phyloP scores from a whole-genome alignment of 1,140 invertebrate genomes.

The Diachasma alloeum region DNA sequence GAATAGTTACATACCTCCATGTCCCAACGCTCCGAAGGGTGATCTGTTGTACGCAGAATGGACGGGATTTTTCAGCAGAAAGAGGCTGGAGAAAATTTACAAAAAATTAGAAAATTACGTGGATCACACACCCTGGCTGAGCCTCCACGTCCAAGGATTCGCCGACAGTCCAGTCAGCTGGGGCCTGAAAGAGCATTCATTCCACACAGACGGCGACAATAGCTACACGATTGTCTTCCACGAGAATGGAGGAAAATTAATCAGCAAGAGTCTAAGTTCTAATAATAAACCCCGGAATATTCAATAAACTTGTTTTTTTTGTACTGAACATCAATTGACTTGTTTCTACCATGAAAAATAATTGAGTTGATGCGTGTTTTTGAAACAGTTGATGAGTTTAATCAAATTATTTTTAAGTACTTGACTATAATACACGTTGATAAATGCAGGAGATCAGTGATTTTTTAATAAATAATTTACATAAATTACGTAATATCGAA shows the following conservation, averaged over 20 bases:
- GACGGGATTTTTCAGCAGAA: constrained; percentile 64
- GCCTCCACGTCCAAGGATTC: constrained; percentile 68
- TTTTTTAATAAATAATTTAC: background rate
- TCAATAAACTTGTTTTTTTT: constrained; percentile 28
- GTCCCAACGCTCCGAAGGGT: constrained; percentile 44
- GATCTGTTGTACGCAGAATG: constrained; percentile 60
- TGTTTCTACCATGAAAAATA: too few relatives aligned
- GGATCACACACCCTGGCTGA: constrained; percentile 56
- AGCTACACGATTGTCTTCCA: constrained; percentile 62
- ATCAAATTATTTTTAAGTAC: background rate
- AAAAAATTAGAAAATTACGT: constrained; percentile 51
- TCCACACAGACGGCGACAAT: constrained; percentile 65
- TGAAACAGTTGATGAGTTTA: background rate
- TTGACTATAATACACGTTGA: background rate
- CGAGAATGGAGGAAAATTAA: constrained; percentile 46
- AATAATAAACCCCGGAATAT: constrained; percentile 47
- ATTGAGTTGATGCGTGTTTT: too few relatives aligned
- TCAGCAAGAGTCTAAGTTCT: constrained; percentile 52
- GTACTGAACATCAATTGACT: background rate
- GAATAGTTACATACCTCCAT: constrained; percentile 55
- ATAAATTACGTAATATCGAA: background rate
- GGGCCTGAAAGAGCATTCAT: constrained; percentile 62
- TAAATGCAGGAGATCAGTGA: background rate
- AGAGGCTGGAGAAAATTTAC: constrained; percentile 56
- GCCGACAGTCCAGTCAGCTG: constrained; percentile 64